These are phyloP conservation scores for Rhagium mordax DNA, from an alignment of 2,888 invertebrate species.

Conservation along the genomic window DNA sequence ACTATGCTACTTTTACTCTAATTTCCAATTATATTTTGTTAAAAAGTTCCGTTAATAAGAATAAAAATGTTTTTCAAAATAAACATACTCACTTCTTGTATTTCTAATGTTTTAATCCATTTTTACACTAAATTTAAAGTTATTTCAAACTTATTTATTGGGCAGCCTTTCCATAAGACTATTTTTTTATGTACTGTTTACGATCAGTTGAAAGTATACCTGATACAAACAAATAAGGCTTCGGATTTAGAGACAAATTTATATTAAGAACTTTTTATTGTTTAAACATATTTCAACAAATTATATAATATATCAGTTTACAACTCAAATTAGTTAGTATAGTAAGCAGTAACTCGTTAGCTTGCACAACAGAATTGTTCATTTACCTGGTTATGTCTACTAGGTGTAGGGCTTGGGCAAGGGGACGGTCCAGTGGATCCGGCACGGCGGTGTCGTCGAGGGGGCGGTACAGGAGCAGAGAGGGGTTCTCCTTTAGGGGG, in stretches of 20 bases:
- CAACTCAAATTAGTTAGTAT: constrained; percentile 18
- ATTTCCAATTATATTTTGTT: neutral
- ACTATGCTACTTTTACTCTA: neutral
- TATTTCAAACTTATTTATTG: neutral
- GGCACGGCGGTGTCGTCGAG: constrained; percentile 74
- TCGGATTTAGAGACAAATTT: constrained; percentile 53
- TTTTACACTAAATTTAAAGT: neutral
- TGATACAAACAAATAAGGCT: constrained; percentile 50
- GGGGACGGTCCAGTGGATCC: constrained; percentile 72
- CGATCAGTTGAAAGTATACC: neutral
- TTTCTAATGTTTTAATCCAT: neutral
- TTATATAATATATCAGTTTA: constrained; percentile 13
- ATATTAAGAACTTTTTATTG: constrained; percentile 14
- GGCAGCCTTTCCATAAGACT: neutral
- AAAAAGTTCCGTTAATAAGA: neutral
- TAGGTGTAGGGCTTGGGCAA: constrained; percentile 70
- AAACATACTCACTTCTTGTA: neutral
- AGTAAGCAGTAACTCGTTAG: constrained; percentile 41
- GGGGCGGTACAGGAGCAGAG: constrained; percentile 78
- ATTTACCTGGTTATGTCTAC: constrained; percentile 68
- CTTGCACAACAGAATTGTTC: constrained; percentile 69
- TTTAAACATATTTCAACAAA: constrained; percentile 14
- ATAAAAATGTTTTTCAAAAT: neutral
- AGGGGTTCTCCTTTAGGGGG: constrained; percentile 78
- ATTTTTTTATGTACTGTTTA: neutral